phyloP scores from a whole-genome alignment of 2,113 vertebrate species.

The Lepus americanus region DNA sequence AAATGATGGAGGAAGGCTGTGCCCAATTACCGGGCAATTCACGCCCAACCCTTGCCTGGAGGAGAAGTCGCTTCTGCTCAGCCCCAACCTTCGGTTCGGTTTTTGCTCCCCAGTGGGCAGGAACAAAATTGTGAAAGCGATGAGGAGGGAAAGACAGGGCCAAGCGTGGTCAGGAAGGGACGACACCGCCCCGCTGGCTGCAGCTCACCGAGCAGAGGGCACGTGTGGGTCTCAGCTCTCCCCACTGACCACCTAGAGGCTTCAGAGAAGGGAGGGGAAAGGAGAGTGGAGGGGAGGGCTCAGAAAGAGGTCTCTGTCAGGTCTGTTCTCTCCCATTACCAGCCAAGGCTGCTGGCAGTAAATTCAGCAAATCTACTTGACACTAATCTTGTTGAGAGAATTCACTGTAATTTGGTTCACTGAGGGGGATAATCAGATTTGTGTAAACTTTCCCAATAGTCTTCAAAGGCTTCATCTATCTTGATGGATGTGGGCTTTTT shows the following conservation, averaged over 20 bases:
- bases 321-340: not conserved
- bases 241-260: not conserved
- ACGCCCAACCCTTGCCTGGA: constrained; percentile 33
- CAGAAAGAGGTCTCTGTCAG: not conserved
- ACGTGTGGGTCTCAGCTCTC: not conserved
- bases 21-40: not conserved
- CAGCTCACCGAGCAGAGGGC: not conserved
- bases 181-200: not conserved
- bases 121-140: constrained; percentile 31
- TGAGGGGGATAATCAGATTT: constrained; percentile 44
- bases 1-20: not conserved
- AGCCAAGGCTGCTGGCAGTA: constrained; percentile 27
- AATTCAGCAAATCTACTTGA: constrained; percentile 59
- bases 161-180: not conserved
- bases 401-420: constrained; percentile 58
- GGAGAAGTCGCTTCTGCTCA: constrained; percentile 81
- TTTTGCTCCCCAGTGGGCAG: constrained; percentile 61
- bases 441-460: constrained; percentile 51
- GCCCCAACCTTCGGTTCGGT: constrained; percentile 77
- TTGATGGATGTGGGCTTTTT: constrained; percentile 4
- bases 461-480: constrained; percentile 24
- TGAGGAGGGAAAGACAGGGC: not conserved
- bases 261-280: not conserved
- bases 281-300: not conserved
- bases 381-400: constrained; percentile 66